A percentile compares a stretch with the other conserved stretches of the same genome.
Conservation (phyloP, 2,888 invertebrate species). For the Serrognathus titanus region DNA sequence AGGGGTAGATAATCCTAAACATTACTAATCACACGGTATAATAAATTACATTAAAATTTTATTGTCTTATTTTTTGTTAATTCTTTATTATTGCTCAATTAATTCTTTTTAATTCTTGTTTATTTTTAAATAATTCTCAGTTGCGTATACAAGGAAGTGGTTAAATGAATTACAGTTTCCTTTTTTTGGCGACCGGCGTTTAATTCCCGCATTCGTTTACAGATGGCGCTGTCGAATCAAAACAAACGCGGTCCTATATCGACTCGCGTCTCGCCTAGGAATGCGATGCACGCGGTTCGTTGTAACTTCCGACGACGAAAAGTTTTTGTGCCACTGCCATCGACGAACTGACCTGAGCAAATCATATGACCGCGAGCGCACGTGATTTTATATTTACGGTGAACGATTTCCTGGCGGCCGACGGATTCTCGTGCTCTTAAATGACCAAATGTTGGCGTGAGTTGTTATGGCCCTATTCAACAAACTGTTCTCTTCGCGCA, state of each 20-base stretch:
- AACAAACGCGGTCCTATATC: slow-evolving; percentile 15
- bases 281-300: slow-evolving; percentile 24
- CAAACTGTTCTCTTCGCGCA: slow-evolving; percentile 64
- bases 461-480: slow-evolving; percentile 70
- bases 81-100: no score
- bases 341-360: slow-evolving; percentile 30
- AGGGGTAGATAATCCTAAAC: no score
- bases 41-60: no score
- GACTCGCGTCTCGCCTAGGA: slow-evolving; percentile 7
- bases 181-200: no score
- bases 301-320: slow-evolving; percentile 20
- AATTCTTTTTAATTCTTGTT: no score
- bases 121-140: no score
- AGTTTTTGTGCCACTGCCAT: slow-evolving; percentile 33
- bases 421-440: slow-evolving; percentile 18
- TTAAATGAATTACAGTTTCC: no score
- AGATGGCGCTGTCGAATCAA: slow-evolving; percentile 16
- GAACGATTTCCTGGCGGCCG: slow-evolving; percentile 31
- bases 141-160: no score
- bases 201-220: no score
- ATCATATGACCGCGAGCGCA: slow-evolving; percentile 44
- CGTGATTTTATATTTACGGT: slow-evolving; percentile 46
- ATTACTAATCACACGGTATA: no score
- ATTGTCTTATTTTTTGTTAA: no score
- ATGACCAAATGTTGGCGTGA: slow-evolving; percentile 24